Conservation (phyloP, 1,140 invertebrate species). For the Tetraneura akinire region DNA sequence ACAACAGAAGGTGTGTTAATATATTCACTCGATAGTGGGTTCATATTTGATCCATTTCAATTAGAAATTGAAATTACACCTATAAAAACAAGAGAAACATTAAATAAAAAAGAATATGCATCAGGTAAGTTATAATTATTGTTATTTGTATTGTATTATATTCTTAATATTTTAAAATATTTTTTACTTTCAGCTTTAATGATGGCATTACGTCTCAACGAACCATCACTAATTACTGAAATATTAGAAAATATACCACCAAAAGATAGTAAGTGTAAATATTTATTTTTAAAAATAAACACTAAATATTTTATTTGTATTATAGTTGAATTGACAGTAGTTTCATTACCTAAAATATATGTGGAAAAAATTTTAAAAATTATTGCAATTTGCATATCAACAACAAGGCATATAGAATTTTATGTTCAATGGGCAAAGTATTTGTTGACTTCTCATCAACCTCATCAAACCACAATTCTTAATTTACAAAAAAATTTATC, state of each 20-base stretch:
- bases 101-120: constrained; percentile 68
- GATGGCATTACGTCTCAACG: constrained; percentile 85
- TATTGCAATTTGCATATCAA: constrained; percentile 72
- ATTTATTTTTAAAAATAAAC: constrained; percentile 13
- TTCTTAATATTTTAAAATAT: constrained; percentile 44
- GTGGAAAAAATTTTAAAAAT: constrained; percentile 72
- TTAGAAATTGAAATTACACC: constrained; percentile 82
- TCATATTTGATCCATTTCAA: constrained; percentile 83
- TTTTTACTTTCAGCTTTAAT: constrained; percentile 69
- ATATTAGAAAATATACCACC: constrained; percentile 82
- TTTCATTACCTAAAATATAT: constrained; percentile 73
- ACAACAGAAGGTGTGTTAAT: constrained; percentile 92
- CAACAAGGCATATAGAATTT: constrained; percentile 81
- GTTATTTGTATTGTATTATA: constrained; percentile 11
- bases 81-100: constrained; percentile 65
- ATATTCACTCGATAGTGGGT: constrained; percentile 80
- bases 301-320: constrained; percentile 55
- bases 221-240: constrained; percentile 74
- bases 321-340: constrained; percentile 76
- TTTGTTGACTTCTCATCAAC: constrained; percentile 63
- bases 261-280: constrained; percentile 68
- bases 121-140: constrained; percentile 60
- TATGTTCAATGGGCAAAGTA: constrained; percentile 79
- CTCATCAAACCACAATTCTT: constrained; percentile 68
- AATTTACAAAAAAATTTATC: constrained; percentile 79